Evolutionary conservation across 2,113 vertebrate species (phyloP).

Genomic region (Perca fluviatilis): DNA sequence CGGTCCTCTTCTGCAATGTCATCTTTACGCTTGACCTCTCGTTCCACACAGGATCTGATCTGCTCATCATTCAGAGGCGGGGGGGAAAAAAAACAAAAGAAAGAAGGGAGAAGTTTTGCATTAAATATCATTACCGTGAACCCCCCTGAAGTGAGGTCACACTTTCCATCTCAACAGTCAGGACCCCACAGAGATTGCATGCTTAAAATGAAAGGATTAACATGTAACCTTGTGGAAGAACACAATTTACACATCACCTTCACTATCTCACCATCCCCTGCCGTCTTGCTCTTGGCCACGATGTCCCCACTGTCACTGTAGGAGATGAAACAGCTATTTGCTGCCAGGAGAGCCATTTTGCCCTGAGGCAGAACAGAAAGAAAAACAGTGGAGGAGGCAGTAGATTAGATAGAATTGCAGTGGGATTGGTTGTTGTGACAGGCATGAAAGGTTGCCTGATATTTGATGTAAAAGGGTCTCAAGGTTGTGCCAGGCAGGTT

Average conservation of each 20-base stretch:
- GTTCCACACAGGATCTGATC: constrained; percentile 92
- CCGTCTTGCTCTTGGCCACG: constrained; percentile 92
- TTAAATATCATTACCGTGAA: constrained; percentile 53
- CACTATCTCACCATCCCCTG: constrained; percentile 94
- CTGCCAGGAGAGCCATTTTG: constrained; percentile 94
- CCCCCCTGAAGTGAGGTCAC: constrained; percentile 44
- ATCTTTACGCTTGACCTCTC: constrained; percentile 90
- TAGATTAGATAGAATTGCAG: constrained; percentile 58
- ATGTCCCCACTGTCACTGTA: constrained; percentile 97
- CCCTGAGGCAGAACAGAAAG: constrained; percentile 78
- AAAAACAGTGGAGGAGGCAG: constrained; percentile 33
- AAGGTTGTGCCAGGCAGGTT: constrained; percentile 52
- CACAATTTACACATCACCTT: constrained; percentile 87
- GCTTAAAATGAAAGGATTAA: constrained; percentile 46
- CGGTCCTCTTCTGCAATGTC: constrained; percentile 95
- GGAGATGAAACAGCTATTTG: constrained; percentile 95
- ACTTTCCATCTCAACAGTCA: constrained; percentile 13
- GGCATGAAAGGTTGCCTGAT: constrained; percentile 44
- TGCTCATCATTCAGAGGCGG: constrained; percentile 67
- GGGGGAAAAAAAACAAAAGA: neutral
- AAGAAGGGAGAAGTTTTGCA: neutral
- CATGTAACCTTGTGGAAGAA: constrained; percentile 41
- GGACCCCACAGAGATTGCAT: constrained; percentile 26
- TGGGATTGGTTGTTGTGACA: constrained; percentile 53
- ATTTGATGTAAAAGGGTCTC: constrained; percentile 61